Conservation (phyloP, 2,888 invertebrate species). For the Spisula subtruncata region DNA sequence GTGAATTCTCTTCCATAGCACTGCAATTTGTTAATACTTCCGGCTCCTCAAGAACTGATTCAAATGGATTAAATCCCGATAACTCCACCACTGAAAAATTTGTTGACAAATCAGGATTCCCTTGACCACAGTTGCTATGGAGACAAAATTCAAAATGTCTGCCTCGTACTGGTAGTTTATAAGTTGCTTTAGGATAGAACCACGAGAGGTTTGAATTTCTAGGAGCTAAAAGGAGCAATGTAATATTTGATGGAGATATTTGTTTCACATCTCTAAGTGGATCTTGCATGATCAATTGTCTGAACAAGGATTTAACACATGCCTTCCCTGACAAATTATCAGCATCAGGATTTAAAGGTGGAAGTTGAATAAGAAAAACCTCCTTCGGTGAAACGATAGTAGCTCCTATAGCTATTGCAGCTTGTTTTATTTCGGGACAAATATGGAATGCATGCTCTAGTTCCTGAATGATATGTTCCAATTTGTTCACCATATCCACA, state of each 20-base stretch:
- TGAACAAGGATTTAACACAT: slow-evolving; percentile 74
- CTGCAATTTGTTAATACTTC: slow-evolving; percentile 26
- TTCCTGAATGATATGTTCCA: slow-evolving; percentile 72
- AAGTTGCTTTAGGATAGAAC: slow-evolving; percentile 79
- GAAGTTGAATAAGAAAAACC: slow-evolving; percentile 74
- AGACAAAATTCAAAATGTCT: slow-evolving; percentile 73
- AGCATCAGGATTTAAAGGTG: slow-evolving; percentile 72
- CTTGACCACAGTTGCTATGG: slow-evolving; percentile 50
- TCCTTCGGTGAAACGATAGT: slow-evolving; percentile 81
- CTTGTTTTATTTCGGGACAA: slow-evolving; percentile 78
- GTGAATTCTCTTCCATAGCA: slow-evolving; percentile 31
- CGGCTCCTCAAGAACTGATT: slow-evolving; percentile 58
- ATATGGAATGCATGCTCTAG: slow-evolving; percentile 75
- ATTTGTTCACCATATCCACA: slow-evolving; percentile 63
- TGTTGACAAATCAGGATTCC: slow-evolving; percentile 71
- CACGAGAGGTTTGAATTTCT: slow-evolving; percentile 72
- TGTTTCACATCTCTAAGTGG: slow-evolving; percentile 73
- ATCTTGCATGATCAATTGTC: slow-evolving; percentile 78
- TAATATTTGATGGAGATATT: slow-evolving; percentile 75
- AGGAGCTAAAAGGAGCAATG: slow-evolving; percentile 77
- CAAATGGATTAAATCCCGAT: slow-evolving; percentile 81
- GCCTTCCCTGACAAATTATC: slow-evolving; percentile 74
- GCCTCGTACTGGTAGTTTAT: slow-evolving; percentile 75
- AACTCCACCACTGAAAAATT: slow-evolving; percentile 74
- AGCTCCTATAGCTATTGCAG: slow-evolving; percentile 76